Evolutionary conservation across 2,113 vertebrate species (phyloP).

Genomic region (Xenopus borealis): DNA sequence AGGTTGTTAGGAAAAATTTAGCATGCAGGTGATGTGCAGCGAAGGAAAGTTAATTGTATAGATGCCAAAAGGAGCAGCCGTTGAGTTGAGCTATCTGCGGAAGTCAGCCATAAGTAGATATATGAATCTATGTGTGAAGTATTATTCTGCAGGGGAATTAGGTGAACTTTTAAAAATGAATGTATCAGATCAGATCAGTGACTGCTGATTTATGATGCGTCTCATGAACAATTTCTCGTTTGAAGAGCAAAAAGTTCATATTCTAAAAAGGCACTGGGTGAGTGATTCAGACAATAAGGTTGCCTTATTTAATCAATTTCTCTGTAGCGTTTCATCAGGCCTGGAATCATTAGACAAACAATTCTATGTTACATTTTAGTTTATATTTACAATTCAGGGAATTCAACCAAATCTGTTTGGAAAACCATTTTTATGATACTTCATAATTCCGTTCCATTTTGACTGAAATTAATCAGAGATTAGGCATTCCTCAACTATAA

Average conservation of each 20-base stretch:
- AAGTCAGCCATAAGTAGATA: constrained; percentile 52
- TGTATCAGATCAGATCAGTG: constrained; percentile 30
- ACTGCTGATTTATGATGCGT: constrained; percentile 25
- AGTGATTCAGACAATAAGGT: constrained; percentile 32
- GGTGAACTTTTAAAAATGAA: constrained; percentile 58
- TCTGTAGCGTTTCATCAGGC: not conserved
- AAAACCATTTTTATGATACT: too few relatives aligned
- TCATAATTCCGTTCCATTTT: too few relatives aligned
- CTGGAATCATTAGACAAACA: too few relatives aligned
- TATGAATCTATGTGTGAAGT: constrained; percentile 23
- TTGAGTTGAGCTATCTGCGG: constrained; percentile 52
- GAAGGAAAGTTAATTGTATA: constrained; percentile 66
- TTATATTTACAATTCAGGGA: too few relatives aligned
- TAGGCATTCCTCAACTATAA: too few relatives aligned
- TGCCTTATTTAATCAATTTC: constrained; percentile 30
- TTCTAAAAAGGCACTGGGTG: constrained; percentile 29
- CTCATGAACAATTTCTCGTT: constrained; percentile 21
- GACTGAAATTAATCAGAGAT: too few relatives aligned
- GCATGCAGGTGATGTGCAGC: constrained; percentile 62
- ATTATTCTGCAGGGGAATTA: constrained; percentile 46
- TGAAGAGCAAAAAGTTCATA: constrained; percentile 29
- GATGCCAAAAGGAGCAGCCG: constrained; percentile 58
- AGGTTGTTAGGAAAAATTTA: constrained; percentile 67
- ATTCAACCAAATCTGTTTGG: too few relatives aligned
- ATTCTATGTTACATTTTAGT: too few relatives aligned